Evolutionary conservation across 2,888 invertebrate genomes (phyloP).

Genomic region (Agrilus biguttatus): DNA sequence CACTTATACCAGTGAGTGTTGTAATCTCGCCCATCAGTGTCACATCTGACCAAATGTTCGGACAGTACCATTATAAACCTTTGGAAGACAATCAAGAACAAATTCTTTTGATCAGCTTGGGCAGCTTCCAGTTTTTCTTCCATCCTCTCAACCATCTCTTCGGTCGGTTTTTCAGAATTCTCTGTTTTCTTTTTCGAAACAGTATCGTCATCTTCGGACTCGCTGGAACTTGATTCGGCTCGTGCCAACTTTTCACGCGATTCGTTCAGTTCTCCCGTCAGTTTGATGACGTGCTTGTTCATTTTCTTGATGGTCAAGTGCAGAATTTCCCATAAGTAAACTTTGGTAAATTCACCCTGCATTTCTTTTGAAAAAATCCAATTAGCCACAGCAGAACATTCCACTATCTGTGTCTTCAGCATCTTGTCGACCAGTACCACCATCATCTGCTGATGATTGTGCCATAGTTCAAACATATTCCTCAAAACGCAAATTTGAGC

Average conservation of each 20-base stretch:
- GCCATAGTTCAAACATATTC: constrained; percentile 92
- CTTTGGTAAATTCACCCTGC: constrained; percentile 80
- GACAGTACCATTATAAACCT: constrained; percentile 96
- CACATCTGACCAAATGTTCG: constrained; percentile 86
- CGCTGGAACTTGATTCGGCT: constrained; percentile 68
- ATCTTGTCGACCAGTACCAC: constrained; percentile 92
- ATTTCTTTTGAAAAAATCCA: constrained; percentile 97
- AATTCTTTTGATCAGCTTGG: constrained; percentile 90
- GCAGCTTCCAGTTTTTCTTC: constrained; percentile 89
- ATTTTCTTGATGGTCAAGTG: constrained; percentile 93
- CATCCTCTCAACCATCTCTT: constrained; percentile 87
- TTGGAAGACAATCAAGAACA: constrained; percentile 95
- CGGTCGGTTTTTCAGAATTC: constrained; percentile 48
- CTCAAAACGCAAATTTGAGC: constrained; percentile 88
- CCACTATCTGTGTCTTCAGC: constrained; percentile 92
- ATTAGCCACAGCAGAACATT: constrained; percentile 92
- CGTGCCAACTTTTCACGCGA: constrained; percentile 76
- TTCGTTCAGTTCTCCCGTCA: constrained; percentile 66
- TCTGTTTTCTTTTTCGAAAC: constrained; percentile 30
- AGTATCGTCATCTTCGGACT: constrained; percentile 61
- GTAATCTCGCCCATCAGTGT: constrained; percentile 84
- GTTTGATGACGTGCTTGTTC: constrained; percentile 84
- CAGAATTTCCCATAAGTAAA: constrained; percentile 92
- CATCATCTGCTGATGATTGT: constrained; percentile 93
- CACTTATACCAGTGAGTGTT: constrained; percentile 93